Conservation (phyloP, 2,888 invertebrate genomes). For the Agapetus fuscipes region DNA sequence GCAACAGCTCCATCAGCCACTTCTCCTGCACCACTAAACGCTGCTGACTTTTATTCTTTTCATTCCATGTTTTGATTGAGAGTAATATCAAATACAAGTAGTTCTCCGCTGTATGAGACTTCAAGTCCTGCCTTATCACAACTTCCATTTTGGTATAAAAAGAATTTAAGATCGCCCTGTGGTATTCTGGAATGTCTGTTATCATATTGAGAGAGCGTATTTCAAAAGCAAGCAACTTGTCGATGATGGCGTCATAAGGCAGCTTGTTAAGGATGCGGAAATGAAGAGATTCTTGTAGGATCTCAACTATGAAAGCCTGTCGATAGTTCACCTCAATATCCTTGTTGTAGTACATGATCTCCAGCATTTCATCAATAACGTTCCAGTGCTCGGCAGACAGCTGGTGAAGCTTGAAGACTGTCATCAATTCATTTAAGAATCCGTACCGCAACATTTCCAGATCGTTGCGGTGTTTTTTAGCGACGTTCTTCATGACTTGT, state of each 20-base stretch:
- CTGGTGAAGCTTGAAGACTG: conserved; percentile 21
- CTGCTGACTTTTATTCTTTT: neutral
- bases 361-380: conserved; percentile 24
- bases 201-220: conserved; percentile 9
- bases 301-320: conserved; percentile 19
- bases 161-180: conserved; percentile 23
- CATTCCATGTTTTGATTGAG: conserved; percentile 3
- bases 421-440: conserved; percentile 17
- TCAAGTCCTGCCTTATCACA: neutral
- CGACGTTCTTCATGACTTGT: conserved; percentile 24
- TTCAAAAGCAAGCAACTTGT: conserved; percentile 10
- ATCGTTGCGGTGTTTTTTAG: conserved; percentile 28
- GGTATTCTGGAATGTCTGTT: conserved; percentile 21
- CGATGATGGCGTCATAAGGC: conserved; percentile 8
- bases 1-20: conserved; percentile 11
- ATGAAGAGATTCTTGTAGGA: conserved; percentile 20
- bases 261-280: conserved; percentile 8
- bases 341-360: conserved; percentile 14
- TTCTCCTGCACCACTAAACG: conserved; percentile 2
- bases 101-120: conserved; percentile 1
- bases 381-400: conserved; percentile 25
- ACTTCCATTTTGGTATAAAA: conserved; percentile 8
- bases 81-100: conserved; percentile 1
- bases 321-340: conserved; percentile 12
- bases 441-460: conserved; percentile 14